A percentile compares a stretch with the other conserved stretches of the same genome.
These are phyloP conservation scores for Epinephelus malabaricus DNA, from an alignment of 2,797 vertebrate species.

Conservation along the genomic window DNA sequence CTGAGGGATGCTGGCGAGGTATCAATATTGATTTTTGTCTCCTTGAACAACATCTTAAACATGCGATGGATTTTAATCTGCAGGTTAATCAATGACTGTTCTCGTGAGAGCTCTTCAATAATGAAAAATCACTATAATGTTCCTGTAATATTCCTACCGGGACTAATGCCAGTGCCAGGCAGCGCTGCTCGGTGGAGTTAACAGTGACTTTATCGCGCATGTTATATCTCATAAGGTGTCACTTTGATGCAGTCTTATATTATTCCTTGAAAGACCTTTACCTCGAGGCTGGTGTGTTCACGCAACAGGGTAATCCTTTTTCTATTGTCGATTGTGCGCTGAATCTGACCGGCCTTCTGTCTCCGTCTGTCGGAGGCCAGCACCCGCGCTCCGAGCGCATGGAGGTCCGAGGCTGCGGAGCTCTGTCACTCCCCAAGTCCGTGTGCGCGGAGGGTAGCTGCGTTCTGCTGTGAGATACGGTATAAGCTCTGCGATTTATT, in stretches of 20 bases:
- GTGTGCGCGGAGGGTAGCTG: not conserved
- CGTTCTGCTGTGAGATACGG: not conserved
- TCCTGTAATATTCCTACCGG: conserved; percentile 6
- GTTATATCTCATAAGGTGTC: not conserved
- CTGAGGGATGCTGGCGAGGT: not conserved
- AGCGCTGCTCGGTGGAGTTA: not conserved
- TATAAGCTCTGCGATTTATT: not conserved
- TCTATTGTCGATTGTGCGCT: not conserved
- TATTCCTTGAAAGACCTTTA: not conserved
- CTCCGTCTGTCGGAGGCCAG: conserved; percentile 21
- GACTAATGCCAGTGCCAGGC: conserved; percentile 1
- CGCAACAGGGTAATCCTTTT: not conserved
- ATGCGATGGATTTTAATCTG: conserved; percentile 16
- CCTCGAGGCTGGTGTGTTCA: not conserved
- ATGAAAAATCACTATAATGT: not conserved
- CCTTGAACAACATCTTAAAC: conserved; percentile 25
- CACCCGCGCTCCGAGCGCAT: not conserved
- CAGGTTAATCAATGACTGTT: conserved; percentile 1
- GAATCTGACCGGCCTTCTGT: not conserved
- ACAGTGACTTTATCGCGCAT: conserved; percentile 2
- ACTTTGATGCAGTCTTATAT: not conserved
- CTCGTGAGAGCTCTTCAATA: conserved; percentile 14
- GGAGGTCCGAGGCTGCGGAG: conserved; percentile 4
- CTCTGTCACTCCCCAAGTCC: not conserved
- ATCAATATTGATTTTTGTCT: conserved; percentile 1